These are phyloP conservation scores for Drosophila nigricruria DNA, from an alignment of 2,888 invertebrate genomes.

Conservation along the genomic window DNA sequence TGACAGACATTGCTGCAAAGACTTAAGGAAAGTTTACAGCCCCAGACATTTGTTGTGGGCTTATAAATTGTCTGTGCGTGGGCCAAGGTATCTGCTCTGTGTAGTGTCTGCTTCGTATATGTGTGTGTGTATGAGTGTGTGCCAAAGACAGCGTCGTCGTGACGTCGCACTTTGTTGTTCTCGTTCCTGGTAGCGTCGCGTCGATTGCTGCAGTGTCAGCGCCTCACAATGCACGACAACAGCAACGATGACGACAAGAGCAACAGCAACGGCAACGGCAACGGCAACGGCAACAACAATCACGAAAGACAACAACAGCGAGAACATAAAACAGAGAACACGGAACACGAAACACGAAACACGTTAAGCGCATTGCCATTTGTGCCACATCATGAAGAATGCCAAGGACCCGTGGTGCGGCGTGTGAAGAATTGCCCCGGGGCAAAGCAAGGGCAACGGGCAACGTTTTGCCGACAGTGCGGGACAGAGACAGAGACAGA, in stretches of 20 bases:
- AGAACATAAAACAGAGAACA: constrained; percentile 68
- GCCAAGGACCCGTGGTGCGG: constrained; percentile 59
- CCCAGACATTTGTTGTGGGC: constrained; percentile 82
- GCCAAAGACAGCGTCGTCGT: constrained; percentile 47
- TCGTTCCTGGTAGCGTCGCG: constrained; percentile 37
- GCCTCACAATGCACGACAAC: constrained; percentile 61
- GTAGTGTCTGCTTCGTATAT: constrained; percentile 15
- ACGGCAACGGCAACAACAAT: constrained; percentile 21
- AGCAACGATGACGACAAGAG: constrained; percentile 19
- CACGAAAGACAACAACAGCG: constrained; percentile 53
- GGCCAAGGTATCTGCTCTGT: constrained; percentile 70
- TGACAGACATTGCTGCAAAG: constrained; percentile 68
- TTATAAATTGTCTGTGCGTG: constrained; percentile 79
- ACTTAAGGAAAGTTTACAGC: constrained; percentile 80
- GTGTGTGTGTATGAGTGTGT: constrained; percentile 2
- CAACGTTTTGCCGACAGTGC: constrained; percentile 7
- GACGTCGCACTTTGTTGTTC: constrained; percentile 25
- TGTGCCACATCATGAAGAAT: constrained; percentile 74
- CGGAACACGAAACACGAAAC: constrained; percentile 70
- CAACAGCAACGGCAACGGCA: constrained; percentile 29
- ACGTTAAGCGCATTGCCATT: constrained; percentile 80
- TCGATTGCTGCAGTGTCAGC: constrained; percentile 74
- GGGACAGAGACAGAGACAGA: background rate
- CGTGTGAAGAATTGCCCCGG: constrained; percentile 42
- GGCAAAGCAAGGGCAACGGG: constrained; percentile 31